Base-by-base conservation (phyloP, 2,888 invertebrate genomes). In the Sesia bembeciformis region DNA sequence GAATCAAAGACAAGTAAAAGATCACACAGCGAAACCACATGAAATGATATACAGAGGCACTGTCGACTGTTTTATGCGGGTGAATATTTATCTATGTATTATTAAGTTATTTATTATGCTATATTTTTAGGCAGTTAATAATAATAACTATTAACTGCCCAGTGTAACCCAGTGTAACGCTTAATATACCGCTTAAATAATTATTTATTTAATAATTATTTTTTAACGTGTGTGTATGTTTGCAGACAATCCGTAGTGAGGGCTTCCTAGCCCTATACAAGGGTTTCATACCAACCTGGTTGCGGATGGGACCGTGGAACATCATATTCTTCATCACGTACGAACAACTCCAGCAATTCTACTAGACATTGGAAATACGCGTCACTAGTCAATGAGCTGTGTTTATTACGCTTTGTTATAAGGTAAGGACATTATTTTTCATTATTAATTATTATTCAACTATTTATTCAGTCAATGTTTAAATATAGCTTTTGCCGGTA, bases 291-390 rank as follows among this genome's bases (percentile, higher is more conserved):
- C 98, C 98, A n/a, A 97, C 97, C 39, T 96, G 96, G 94, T 91
- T 98, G 64, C 92, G 98, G 63, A 96, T 98, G 94, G 98, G 98
- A 0, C 98, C 98, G 4, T 98, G 98, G 98, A 98, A 98, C 89
- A 94, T 98, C 62, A 97, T 98, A 76, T 98, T 98, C 90, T 98
- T 98, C 86, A 92, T 97, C 74, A 95, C 96, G 5, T 98, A 97
- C 81, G 98, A 98, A 81, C 97, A 97, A 79, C 91, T 98, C 60
- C 97, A 97, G 81, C 91, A 40, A 7, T 54, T 39, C 23, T 6
- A 49, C 40, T 41, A 23, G 8, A 54, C 8, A n/a, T 23, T 42
- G 51, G 39, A 40, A 39, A 53, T 53, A 8, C 41, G 51, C 38
- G 4, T 53, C n/a, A n/a, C 8, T 43, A 40, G 7, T 46, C 5